Percentiles rank a stretch among this genome's conserved stretches.
These are phyloP conservation scores for Pteropus alecto DNA, from an alignment of 2,113 vertebrate genomes.

Conservation along the genomic window DNA sequence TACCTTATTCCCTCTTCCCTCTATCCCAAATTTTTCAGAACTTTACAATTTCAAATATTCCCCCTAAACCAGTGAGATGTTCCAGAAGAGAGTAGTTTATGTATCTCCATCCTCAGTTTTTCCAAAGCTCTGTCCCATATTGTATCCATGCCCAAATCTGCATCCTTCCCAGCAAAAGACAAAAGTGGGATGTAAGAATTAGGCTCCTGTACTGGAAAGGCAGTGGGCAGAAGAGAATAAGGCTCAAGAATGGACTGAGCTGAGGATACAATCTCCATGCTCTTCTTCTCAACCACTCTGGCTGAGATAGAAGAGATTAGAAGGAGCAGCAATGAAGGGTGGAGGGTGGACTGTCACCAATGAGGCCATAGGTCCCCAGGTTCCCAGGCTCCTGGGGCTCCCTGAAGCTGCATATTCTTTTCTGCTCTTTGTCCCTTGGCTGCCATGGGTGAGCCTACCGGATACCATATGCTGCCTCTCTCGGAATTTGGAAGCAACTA, in stretches of 20 bases:
- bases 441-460: background rate
- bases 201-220: background rate
- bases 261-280: background rate
- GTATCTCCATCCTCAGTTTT: background rate
- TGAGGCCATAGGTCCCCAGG: background rate
- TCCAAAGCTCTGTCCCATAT: background rate
- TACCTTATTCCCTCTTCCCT: background rate
- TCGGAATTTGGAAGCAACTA: background rate
- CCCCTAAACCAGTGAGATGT: background rate
- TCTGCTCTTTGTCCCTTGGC: background rate
- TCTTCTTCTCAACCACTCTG: background rate
- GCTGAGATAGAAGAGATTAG: background rate
- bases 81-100: slow-evolving; percentile 14
- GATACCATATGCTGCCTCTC: background rate
- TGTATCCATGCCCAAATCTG: background rate
- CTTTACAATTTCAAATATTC: slow-evolving; percentile 40
- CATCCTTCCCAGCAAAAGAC: background rate
- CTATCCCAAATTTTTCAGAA: background rate
- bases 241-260: background rate
- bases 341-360: background rate
- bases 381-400: background rate
- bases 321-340: background rate
- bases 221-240: background rate
- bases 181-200: background rate
- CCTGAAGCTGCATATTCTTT: background rate